A percentile compares a stretch with the other conserved stretches of the same genome.
These are phyloP conservation scores for Falco punctatus DNA, from an alignment of 2,113 vertebrate genomes.

Conservation along the genomic window DNA sequence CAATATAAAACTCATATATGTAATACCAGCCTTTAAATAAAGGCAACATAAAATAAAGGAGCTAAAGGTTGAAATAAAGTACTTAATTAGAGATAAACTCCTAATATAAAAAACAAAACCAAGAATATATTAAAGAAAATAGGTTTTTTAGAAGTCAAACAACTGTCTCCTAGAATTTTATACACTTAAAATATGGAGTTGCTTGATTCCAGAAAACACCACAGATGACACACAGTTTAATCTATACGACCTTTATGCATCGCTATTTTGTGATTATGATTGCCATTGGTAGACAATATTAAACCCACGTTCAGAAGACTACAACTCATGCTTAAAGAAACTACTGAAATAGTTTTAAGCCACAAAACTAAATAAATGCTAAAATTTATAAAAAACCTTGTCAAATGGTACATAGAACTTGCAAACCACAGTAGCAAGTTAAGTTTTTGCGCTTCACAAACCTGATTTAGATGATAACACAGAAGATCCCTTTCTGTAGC, in stretches of 20 bases:
- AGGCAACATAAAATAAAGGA: no score
- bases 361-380: neutral
- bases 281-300: neutral
- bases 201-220: neutral
- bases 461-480: neutral
- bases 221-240: neutral
- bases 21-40: neutral
- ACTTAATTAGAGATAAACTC: neutral
- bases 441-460: neutral
- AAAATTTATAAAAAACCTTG: neutral
- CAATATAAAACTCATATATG: neutral
- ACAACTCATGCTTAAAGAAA: neutral
- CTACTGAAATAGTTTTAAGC: neutral
- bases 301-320: neutral
- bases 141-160: neutral
- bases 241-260: neutral
- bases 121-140: neutral
- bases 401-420: neutral
- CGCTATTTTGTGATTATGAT: neutral
- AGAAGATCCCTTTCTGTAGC: neutral
- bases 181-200: neutral
- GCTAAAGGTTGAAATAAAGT: no score
- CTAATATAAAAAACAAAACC: neutral
- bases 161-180: neutral
- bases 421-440: neutral